phyloP scores from a whole-genome alignment of 2,888 invertebrate species.

The Altica lythri region DNA sequence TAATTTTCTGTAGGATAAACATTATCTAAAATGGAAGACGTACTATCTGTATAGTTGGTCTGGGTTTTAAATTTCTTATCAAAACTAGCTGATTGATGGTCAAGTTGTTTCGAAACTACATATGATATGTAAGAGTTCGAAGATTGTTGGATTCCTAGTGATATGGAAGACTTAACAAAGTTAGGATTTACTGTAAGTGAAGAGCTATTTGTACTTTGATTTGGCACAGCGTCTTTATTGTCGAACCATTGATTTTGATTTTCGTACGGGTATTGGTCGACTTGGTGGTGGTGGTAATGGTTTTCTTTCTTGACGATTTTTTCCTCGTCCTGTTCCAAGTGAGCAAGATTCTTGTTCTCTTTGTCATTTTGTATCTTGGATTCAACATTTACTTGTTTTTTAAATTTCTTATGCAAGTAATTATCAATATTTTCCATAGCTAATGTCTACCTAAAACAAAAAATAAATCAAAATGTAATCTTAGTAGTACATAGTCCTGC shows the following conservation, averaged over 20 bases:
- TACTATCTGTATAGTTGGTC: constrained; percentile 44
- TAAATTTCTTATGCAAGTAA: constrained; percentile 92
- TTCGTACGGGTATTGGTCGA: constrained; percentile 29
- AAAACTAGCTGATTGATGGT: constrained; percentile 48
- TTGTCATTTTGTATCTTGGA: constrained; percentile 44
- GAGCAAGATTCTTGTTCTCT: constrained; percentile 44
- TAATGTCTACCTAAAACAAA: constrained; percentile 35
- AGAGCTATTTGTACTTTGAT: constrained; percentile 53
- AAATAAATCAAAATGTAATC: too few relatives aligned
- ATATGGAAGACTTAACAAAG: constrained; percentile 56
- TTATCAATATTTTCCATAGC: constrained; percentile 60
- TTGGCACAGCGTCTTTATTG: constrained; percentile 51
- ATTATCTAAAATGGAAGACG: constrained; percentile 54
- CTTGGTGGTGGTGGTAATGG: constrained; percentile 37
- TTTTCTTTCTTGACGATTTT: constrained; percentile 39
- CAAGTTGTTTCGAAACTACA: constrained; percentile 47
- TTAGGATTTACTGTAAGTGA: constrained; percentile 38
- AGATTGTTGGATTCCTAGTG: constrained; percentile 49
- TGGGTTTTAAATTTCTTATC: constrained; percentile 48
- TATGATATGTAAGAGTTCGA: constrained; percentile 54
- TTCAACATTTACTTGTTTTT: constrained; percentile 76
- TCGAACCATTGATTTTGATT: constrained; percentile 37
- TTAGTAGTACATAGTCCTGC: too few relatives aligned
- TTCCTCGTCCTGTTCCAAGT: constrained; percentile 49
- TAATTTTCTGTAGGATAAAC: constrained; percentile 42